Base-by-base conservation (phyloP, 2,888 invertebrate genomes). In the Craniophora ligustri region DNA sequence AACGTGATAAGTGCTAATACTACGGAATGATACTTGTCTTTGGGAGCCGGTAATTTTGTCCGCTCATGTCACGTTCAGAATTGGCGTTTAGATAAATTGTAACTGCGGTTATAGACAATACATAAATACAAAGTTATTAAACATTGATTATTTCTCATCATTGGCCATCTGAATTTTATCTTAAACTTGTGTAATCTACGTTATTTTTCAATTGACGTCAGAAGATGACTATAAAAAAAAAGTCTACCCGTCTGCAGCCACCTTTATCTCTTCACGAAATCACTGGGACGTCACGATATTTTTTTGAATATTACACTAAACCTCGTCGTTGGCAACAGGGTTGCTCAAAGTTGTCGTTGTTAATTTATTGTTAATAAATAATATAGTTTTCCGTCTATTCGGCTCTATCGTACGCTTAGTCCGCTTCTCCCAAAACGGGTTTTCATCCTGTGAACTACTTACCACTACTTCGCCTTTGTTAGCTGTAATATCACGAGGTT, bases 291-390 rank as follows among this genome's bases (percentile, higher is more conserved):
- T 76, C 74, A 76, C 54, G 47, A 62, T 47, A 54, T 46, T 61
- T n/a, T n/a, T n/a, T n/a, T 36, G 46, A 59, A 54, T 44, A 63
- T 54, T 53, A 59, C 62, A 58, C 63, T 76, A 84, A 68, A 78
- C 76, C 65, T 74, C 66, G 45, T 76, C 74, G 72, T 79, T 79
- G 47, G 72, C 77, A 50, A 75, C 79, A 50, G 75, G 71, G 75
- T 77, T 85, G 60, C 81, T 76, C 67, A 84, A 64, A 28, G 86
- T 78, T 77, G 81, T 86, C 18, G 85, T 85, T 45, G 87, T 87
- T 69, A 88, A 81, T 85, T 91, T 92, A 78, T 94, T 94, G 80
- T 93, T 93, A 59, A 94, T 93, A 65, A 92, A 91, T 32, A 94
- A 74, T 62, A 94, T 94, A 47, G 93, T 94, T 83, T 93, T 92